Evolutionary conservation across 2,888 invertebrate genomes (phyloP), one percentile per base, ranked within the genome.

Genomic region (Ectropis crepuscularia): DNA sequence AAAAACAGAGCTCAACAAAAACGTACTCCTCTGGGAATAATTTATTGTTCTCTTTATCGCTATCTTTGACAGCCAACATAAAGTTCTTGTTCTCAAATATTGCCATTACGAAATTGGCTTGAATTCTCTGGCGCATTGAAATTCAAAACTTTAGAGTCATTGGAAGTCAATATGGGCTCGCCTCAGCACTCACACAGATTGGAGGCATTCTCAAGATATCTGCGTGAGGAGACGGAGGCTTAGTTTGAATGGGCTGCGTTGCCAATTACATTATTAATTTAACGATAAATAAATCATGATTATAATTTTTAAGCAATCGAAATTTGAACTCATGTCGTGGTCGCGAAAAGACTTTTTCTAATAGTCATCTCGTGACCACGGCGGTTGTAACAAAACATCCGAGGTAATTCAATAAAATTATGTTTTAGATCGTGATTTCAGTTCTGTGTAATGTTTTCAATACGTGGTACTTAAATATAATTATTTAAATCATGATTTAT

Each of bases 101-200:
- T 54, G 50, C 63, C 58, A 63, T 73, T 73, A 65, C 60, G 46
- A 75, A 72, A 75, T 73, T 68, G 75, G 58, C 64, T 73, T 64
- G 67, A 71, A 75, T 74, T 70, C 74, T 69, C 61, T 66, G 50
- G 57, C 57, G 72, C 65, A 73, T 76, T 74, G 74, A 71, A 73
- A 76, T 77, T 78, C 74, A 72, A 74, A 76, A 74, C 73, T 75
- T 77, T 71, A 76, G 72, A 76, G 78, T 82, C 79, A 83, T 81
- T 83, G 81, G 76, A 69, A 79, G 77, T 75, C 76, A 75, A 78
- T 78, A 78, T 75, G 76, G 73, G 76, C 74, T 68, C 81, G 81
- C 77, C 78, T 74, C 73, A 80, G 87, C 87, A 88, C 89, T 89
- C 84, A 85, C 78, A 76, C 78, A 86, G 87, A 89, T 89, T 88